Percentiles rank a stretch among this genome's conserved stretches.
phyloP scores from a whole-genome alignment of 2,113 vertebrate genomes.

The Urocitellus parryii region DNA sequence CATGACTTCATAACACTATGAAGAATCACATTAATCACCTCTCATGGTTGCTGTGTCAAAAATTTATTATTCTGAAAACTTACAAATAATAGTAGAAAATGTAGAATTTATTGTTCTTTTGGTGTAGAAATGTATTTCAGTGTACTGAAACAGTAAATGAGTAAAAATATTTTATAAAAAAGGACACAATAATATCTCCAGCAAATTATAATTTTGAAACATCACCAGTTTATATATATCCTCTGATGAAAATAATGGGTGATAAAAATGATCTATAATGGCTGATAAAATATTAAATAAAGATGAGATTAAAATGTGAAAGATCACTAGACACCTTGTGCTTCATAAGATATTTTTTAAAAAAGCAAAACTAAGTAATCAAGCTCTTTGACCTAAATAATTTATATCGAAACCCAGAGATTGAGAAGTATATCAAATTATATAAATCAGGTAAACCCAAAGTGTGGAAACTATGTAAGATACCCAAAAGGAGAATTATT shows the following conservation, averaged over 20 bases:
- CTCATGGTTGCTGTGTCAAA: neutral
- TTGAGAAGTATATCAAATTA: neutral
- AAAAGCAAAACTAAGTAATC: neutral
- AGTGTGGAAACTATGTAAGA: neutral
- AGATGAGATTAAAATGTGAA: neutral
- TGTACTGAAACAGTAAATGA: neutral
- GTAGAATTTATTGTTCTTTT: neutral
- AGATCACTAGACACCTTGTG: neutral
- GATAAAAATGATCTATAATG: neutral
- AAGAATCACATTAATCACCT: neutral
- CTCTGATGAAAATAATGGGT: neutral
- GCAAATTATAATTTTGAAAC: neutral
- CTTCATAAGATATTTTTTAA: neutral
- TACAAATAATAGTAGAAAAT: neutral
- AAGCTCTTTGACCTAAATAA: neutral
- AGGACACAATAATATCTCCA: neutral
- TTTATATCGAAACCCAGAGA: neutral
- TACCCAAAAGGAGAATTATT: neutral
- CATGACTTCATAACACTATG: neutral
- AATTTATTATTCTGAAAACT: neutral
- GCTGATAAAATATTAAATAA: neutral
- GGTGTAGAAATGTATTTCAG: neutral
- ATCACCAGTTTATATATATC: neutral
- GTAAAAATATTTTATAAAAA: neutral
- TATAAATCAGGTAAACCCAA: neutral